A percentile compares a stretch with the other conserved stretches of the same genome.
Evolutionary conservation across 2,113 vertebrate genomes (phyloP).

Genomic region (Mungos mungo): DNA sequence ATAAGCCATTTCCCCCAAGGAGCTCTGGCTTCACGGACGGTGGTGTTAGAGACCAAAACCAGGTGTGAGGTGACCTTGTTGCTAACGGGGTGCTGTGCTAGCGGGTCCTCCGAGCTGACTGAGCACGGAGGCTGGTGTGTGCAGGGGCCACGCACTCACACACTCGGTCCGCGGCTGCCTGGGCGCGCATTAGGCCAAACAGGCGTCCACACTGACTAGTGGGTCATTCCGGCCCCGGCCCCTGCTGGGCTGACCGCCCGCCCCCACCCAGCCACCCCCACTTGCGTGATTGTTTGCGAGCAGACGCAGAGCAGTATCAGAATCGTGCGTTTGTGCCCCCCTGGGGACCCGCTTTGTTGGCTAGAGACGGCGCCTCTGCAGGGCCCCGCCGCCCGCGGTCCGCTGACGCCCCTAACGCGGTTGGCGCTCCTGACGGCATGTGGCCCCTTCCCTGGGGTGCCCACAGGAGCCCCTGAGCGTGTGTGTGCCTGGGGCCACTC

Average conservation of each 20-base stretch:
- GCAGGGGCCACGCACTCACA: no score
- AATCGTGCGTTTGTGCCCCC: rapidly evolving
- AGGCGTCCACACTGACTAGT: not conserved
- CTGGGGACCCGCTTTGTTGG: rapidly evolving
- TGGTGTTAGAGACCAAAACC: rapidly evolving
- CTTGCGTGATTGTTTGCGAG: rapidly evolving
- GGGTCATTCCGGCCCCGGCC: rapidly evolving
- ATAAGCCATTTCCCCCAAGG: not conserved
- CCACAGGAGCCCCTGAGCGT: rapidly evolving
- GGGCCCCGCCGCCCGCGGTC: rapidly evolving
- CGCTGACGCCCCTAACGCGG: rapidly evolving
- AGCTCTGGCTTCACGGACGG: rapidly evolving
- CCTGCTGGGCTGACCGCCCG: not conserved
- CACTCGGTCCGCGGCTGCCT: no score
- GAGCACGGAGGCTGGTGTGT: rapidly evolving
- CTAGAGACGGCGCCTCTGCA: rapidly evolving
- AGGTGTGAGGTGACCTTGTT: rapidly evolving
- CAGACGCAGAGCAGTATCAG: rapidly evolving
- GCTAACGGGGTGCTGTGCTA: not conserved
- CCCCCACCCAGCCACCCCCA: rapidly evolving
- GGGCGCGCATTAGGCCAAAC: rapidly evolving
- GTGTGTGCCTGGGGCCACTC: rapidly evolving
- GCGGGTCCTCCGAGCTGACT: no score
- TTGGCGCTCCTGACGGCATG: rapidly evolving
- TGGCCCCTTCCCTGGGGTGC: not conserved